Percentiles rank a stretch among this genome's conserved stretches.
phyloP scores from a whole-genome alignment of 1,140 invertebrate genomes.

The Oncopodura yosiiana region DNA sequence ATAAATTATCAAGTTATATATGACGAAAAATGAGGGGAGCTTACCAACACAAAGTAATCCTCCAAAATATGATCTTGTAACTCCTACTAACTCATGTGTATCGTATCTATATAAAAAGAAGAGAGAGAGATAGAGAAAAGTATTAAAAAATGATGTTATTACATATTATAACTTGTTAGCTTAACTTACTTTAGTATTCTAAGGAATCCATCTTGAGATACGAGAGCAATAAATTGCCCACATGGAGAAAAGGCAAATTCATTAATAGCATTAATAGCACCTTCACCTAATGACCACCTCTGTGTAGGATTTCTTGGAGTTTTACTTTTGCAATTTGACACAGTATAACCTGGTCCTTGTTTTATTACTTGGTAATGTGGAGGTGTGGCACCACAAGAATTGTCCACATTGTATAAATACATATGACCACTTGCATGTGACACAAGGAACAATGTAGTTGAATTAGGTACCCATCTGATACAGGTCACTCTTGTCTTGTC shows the following conservation, averaged over 20 bases:
- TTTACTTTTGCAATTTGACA: slow-evolving; percentile 94
- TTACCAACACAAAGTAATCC: slow-evolving; percentile 54
- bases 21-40: no score
- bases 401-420: slow-evolving; percentile 91
- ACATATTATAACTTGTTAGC: not conserved
- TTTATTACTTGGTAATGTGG: slow-evolving; percentile 92
- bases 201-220: slow-evolving; percentile 91
- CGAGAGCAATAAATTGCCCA: slow-evolving; percentile 79
- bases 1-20: not conserved
- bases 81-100: slow-evolving; percentile 86
- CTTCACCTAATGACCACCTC: slow-evolving; percentile 68
- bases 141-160: slow-evolving; percentile 2
- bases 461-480: slow-evolving; percentile 91
- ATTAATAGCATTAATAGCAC: slow-evolving; percentile 88
- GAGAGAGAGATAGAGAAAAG: not conserved
- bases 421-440: slow-evolving; percentile 93
- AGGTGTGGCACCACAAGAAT: slow-evolving; percentile 69
- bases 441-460: slow-evolving; percentile 82
- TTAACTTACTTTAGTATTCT: slow-evolving; percentile 68
- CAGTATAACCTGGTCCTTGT: slow-evolving; percentile 83
- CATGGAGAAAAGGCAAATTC: slow-evolving; percentile 96
- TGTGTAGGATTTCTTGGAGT: slow-evolving; percentile 91
- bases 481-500: slow-evolving; percentile 99
- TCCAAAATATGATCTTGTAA: slow-evolving; percentile 91
- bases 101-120: slow-evolving; percentile 54